Conservation (phyloP, 1,140 invertebrate genomes). For the Drosophila busckii region DNA sequence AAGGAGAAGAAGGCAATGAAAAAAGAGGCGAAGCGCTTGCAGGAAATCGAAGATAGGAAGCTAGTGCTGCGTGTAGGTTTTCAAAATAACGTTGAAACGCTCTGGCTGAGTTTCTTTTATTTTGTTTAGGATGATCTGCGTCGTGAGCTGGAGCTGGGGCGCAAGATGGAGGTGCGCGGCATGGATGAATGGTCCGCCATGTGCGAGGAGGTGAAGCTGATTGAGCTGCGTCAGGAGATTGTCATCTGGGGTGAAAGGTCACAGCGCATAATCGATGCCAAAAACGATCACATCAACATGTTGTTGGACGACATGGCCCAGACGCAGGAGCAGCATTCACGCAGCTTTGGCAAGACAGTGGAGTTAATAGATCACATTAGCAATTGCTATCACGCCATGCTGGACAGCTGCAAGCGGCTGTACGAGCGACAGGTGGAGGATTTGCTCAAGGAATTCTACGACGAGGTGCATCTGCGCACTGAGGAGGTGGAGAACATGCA, state of each 20-base stretch:
- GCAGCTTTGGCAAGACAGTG: constrained; percentile 34
- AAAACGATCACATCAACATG: constrained; percentile 56
- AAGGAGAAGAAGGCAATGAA: constrained; percentile 37
- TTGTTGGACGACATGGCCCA: constrained; percentile 52
- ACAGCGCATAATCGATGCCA: constrained; percentile 35
- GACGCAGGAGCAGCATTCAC: constrained; percentile 53
- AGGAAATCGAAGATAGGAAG: constrained; percentile 27
- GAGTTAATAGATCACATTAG: constrained; percentile 62
- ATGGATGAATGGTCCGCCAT: constrained; percentile 55
- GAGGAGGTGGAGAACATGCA: constrained; percentile 55
- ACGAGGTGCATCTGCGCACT: constrained; percentile 48
- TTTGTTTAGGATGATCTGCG: constrained; percentile 58
- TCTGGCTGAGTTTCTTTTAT: too few relatives aligned
- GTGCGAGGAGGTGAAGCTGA: constrained; percentile 52
- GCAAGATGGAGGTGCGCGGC: constrained; percentile 41
- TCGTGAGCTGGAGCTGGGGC: constrained; percentile 56
- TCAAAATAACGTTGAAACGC: too few relatives aligned
- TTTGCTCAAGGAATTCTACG: constrained; percentile 57
- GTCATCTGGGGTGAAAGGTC: constrained; percentile 41
- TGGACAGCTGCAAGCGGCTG: constrained; percentile 30
- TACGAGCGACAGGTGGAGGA: constrained; percentile 60
- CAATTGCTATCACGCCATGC: constrained; percentile 51
- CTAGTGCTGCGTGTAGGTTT: constrained; percentile 49
- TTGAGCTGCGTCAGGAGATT: constrained; percentile 55
- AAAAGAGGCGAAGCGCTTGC: constrained; percentile 34